These are phyloP conservation scores for Abscondita cerata DNA, from an alignment of 2,888 invertebrate species.

Conservation along the genomic window DNA sequence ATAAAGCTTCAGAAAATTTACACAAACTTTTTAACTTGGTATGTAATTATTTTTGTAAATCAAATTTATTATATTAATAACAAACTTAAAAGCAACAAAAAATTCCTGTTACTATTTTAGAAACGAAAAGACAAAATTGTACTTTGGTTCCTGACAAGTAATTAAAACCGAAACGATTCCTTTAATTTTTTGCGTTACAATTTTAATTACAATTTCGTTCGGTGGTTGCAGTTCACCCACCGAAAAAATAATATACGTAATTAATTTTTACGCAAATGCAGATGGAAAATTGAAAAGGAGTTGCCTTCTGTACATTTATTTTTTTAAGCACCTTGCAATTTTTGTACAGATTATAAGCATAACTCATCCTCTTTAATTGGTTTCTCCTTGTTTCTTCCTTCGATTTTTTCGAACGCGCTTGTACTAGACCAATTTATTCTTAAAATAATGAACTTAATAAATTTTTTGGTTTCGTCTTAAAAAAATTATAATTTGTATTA, in stretches of 20 bases:
- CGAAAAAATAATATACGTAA: neutral
- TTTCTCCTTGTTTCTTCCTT: constrained; percentile 31
- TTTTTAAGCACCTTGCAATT: constrained; percentile 29
- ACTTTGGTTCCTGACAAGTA: too few relatives aligned
- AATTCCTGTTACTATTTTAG: too few relatives aligned
- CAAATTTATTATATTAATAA: too few relatives aligned
- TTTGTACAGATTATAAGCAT: constrained; percentile 46
- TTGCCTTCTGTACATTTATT: constrained; percentile 22
- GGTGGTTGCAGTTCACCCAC: too few relatives aligned
- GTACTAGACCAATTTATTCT: constrained; percentile 47
- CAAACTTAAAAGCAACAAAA: too few relatives aligned
- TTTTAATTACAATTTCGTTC: too few relatives aligned
- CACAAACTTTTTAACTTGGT: too few relatives aligned
- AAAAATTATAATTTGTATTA: constrained; percentile 37
- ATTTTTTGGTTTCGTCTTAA: constrained; percentile 45
- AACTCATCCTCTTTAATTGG: constrained; percentile 44
- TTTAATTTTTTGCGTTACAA: too few relatives aligned
- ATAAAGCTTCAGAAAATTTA: too few relatives aligned
- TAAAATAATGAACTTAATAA: constrained; percentile 53
- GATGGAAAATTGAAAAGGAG: constrained; percentile 26
- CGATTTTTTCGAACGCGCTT: constrained; percentile 23
- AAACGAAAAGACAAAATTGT: too few relatives aligned
- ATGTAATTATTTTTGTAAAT: too few relatives aligned
- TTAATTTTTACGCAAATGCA: neutral
- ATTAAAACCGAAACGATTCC: too few relatives aligned